Base-by-base conservation (phyloP, 2,888 invertebrate species). In the Trichacis sp. region DNA sequence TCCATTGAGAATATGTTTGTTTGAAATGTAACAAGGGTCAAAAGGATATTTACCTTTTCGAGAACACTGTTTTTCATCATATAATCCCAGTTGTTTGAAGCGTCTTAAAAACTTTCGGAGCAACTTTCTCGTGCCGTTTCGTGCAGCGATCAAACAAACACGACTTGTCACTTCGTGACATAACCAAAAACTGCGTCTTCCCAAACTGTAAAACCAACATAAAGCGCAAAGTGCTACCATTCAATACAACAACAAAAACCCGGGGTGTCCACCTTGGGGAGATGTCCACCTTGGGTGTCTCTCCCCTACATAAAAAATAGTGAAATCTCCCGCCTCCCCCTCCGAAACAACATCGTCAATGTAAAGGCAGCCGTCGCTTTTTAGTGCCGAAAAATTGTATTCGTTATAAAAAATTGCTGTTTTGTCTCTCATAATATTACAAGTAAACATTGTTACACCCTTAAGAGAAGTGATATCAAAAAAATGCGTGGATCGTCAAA, bases 31-130 rank as follows among this genome's bases (percentile, higher is more conserved):
- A 12, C 4, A 9, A 36, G 9, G 12, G 36, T 36, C 36, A 12
- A 12, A 36, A 36, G 36, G 9, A 12, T 36, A 36, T 36, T 36
- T 36, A 36, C 36, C 36, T 36, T 2, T n/a, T 36, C 12, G 12
- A 36, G 36, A 36, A 36, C 36, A 36, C 36, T 36, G 36, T 36
- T 36, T 12, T 36, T 36, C n/a, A 36, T 12, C 36, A 36, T 36
- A n/a, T 9, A 36, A 36, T 36, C 36, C 36, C 12, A 9, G 9
- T 36, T 36, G 3, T 36, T n/a, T 3, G n/a, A 36, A 36, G 3
- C 36, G 36, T 36, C 36, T 36, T n/a, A 2, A 36, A 36, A 36
- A 36, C 36, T 36, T 36, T 36, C 36, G 36, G 36, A 36, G 36
- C 12, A 9, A 12, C n/a, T 36, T 36, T 36, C 12, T 36, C 9